A percentile compares a stretch with the other conserved stretches of the same genome.
Evolutionary conservation across 1,140 invertebrate genomes (phyloP).

Genomic region (Macrosteles quadrilineatus): DNA sequence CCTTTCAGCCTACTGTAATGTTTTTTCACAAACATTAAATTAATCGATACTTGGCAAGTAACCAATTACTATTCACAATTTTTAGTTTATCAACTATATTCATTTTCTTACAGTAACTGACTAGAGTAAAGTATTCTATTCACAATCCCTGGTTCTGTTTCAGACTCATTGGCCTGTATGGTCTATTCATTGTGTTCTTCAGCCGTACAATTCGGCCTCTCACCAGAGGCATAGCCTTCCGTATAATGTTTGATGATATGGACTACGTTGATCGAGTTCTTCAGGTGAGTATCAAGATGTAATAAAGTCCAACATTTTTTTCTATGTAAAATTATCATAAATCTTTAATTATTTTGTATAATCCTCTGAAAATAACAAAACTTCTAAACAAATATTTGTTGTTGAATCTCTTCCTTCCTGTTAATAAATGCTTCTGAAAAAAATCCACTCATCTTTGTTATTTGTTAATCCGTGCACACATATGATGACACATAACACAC

Average conservation of each 20-base stretch:
- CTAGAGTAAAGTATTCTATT: neutral
- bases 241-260: slow-evolving; percentile 96
- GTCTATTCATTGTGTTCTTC: slow-evolving; percentile 92
- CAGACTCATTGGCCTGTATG: slow-evolving; percentile 95
- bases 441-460: too few relatives aligned
- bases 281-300: slow-evolving; percentile 51
- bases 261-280: slow-evolving; percentile 93
- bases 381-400: too few relatives aligned
- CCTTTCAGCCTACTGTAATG: too few relatives aligned
- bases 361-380: neutral
- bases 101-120: too few relatives aligned
- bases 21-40: too few relatives aligned
- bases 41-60: too few relatives aligned
- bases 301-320: neutral
- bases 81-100: too few relatives aligned
- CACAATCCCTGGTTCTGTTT: slow-evolving; percentile 43
- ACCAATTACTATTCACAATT: too few relatives aligned
- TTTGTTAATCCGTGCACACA: too few relatives aligned
- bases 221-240: slow-evolving; percentile 76
- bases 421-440: too few relatives aligned
- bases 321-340: neutral
- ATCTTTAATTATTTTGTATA: neutral
- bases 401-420: too few relatives aligned
- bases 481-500: too few relatives aligned
- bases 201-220: slow-evolving; percentile 79